Percentiles rank a stretch among this genome's conserved stretches.
Evolutionary conservation across 2,888 invertebrate species (phyloP).

Genomic region (Epirrhoe alternata): DNA sequence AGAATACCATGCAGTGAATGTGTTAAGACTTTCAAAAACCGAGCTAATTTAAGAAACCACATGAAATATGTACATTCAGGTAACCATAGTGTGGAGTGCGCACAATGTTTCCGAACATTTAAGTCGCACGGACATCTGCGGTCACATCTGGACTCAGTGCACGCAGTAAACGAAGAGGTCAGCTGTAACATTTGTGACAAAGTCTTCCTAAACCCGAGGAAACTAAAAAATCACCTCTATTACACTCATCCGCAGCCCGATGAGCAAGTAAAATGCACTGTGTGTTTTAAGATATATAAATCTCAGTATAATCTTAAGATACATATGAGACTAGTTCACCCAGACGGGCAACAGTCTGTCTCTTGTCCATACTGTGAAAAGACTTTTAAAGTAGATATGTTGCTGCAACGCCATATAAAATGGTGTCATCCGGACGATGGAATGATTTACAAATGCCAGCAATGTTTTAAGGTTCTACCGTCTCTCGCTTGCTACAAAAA

Average conservation of each 20-base stretch:
- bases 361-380: slow-evolving; percentile 52
- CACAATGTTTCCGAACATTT: slow-evolving; percentile 49
- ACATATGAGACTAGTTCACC: slow-evolving; percentile 56
- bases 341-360: slow-evolving; percentile 42
- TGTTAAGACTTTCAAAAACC: slow-evolving; percentile 49
- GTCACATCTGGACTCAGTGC: slow-evolving; percentile 52
- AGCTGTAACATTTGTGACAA: slow-evolving; percentile 52
- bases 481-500: slow-evolving; percentile 43
- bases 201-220: slow-evolving; percentile 52
- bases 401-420: slow-evolving; percentile 54
- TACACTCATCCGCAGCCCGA: slow-evolving; percentile 53
- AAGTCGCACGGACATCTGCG: slow-evolving; percentile 52
- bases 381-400: slow-evolving; percentile 51
- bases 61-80: slow-evolving; percentile 51
- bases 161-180: slow-evolving; percentile 43
- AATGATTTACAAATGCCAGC: slow-evolving; percentile 52
- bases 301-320: slow-evolving; percentile 53
- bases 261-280: slow-evolving; percentile 46
- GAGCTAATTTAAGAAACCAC: slow-evolving; percentile 49
- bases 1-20: slow-evolving; percentile 48
- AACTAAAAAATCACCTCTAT: slow-evolving; percentile 55
- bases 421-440: slow-evolving; percentile 56
- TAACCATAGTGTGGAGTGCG: slow-evolving; percentile 50
- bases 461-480: slow-evolving; percentile 49
- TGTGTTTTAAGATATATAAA: slow-evolving; percentile 54